These are phyloP conservation scores for Stenichneumon culpator DNA, from an alignment of 2,888 invertebrate species.

Conservation along the genomic window DNA sequence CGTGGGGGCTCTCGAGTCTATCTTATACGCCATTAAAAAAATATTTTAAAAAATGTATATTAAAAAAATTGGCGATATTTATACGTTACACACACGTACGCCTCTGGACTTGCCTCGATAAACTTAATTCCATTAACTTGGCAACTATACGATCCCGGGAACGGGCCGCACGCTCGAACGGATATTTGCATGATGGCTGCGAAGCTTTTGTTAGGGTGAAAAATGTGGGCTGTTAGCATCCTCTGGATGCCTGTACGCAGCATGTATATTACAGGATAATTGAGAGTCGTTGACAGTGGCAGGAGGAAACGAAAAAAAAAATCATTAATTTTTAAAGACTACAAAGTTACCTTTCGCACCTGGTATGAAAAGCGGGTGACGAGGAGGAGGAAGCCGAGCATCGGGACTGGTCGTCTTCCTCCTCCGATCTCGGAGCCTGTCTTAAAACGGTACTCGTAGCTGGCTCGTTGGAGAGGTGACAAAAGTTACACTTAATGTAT, in stretches of 20 bases:
- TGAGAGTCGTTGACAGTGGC: slow-evolving; percentile 46
- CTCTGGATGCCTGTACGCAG: slow-evolving; percentile 14
- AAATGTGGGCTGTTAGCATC: slow-evolving; percentile 39
- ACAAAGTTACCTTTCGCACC: slow-evolving; percentile 58
- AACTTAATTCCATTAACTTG: slow-evolving; percentile 58
- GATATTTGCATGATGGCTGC: slow-evolving; percentile 60
- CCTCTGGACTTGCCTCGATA: slow-evolving; percentile 43
- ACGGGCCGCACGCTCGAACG: slow-evolving; percentile 19
- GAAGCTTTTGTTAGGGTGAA: slow-evolving; percentile 58
- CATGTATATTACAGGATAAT: slow-evolving; percentile 57
- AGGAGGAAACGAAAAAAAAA: not conserved
- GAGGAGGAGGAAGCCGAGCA: not conserved
- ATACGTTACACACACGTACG: slow-evolving; percentile 19
- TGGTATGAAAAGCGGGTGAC: not conserved
- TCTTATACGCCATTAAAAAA: not conserved
- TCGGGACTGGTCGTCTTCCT: slow-evolving; percentile 19
- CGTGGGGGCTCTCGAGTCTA: slow-evolving; percentile 47
- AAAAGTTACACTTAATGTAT: slow-evolving; percentile 76
- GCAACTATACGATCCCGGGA: slow-evolving; percentile 21
- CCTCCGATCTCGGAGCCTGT: slow-evolving; percentile 9
- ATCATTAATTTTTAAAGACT: not conserved
- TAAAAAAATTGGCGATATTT: slow-evolving; percentile 16
- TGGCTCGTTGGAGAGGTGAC: slow-evolving; percentile 69
- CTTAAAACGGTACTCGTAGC: slow-evolving; percentile 47
- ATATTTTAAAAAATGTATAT: not conserved